Conservation (phyloP, 2,888 invertebrate species). For the Xestia sexstrigata region DNA sequence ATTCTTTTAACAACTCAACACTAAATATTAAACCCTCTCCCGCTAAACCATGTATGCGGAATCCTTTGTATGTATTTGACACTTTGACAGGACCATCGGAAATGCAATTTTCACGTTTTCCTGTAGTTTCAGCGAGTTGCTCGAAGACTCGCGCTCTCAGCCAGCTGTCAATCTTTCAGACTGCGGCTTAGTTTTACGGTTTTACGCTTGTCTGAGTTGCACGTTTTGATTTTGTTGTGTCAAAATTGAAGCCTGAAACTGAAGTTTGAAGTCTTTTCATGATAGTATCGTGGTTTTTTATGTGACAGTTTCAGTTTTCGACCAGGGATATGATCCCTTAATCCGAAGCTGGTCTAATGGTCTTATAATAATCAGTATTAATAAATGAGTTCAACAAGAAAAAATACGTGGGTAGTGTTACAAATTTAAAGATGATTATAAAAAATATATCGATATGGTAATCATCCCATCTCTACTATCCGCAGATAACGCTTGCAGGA, state of each 20-base stretch:
- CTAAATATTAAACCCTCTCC: background rate
- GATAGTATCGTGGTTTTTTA: background rate
- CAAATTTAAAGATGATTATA: background rate
- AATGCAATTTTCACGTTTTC: constrained; percentile 49
- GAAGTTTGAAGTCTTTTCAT: background rate
- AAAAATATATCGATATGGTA: constrained; percentile 23
- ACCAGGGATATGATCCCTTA: background rate
- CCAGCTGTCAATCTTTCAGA: constrained; percentile 30
- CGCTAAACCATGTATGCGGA: background rate
- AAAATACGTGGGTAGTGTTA: background rate
- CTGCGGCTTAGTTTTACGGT: constrained; percentile 2
- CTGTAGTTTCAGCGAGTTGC: constrained; percentile 17
- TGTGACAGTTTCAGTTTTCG: background rate
- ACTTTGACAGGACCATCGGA: constrained; percentile 43
- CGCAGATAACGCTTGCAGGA: constrained; percentile 54
- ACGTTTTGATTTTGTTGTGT: background rate
- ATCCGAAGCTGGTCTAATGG: background rate
- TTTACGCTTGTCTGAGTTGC: background rate
- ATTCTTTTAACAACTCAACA: background rate
- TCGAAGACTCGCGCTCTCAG: constrained; percentile 9
- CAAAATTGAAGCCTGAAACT: background rate
- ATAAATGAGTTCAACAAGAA: background rate
- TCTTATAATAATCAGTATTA: background rate
- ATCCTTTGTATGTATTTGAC: constrained; percentile 49
- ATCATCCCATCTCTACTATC: constrained; percentile 12